Base-by-base conservation (phyloP, 64 coral and sea anemone genomes). In the Stylophora pistillata region DNA sequence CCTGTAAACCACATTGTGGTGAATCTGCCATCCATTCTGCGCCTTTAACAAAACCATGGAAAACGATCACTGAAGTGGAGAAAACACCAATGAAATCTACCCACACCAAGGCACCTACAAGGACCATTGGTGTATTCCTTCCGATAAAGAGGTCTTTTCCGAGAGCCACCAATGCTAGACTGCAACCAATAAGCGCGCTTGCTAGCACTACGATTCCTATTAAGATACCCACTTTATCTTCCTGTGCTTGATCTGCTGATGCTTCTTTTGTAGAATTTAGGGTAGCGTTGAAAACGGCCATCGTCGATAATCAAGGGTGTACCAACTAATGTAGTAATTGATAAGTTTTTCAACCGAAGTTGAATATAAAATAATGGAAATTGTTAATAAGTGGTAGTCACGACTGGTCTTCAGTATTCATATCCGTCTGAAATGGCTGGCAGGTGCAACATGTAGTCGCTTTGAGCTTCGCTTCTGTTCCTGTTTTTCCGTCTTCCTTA, bases 61-160 rank as follows among this genome's bases (percentile, higher is more conserved):
- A 86, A 17, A 91, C 82, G 7, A 91, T 37, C 68, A 85, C 62
- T 68, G 72, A 25, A 0, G 90, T 91, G 14, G 74, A 86, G 25
- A 91, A 71, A 0, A 85, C 73, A 7, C 90, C 90, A 56, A 85
- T 78, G 54, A 91, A 91, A 47, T 91, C 90, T 11, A 91, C 90
- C 90, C 90, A 91, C 0, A 85, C 78, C 33, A 91, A 76, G 7
- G 81, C 90, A 15, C 81, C 73, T 0, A 91, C 71, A 12, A 77
- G 77, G 0, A 91, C 62, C 13, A 66, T 41, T 14, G 90, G 82
- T 2, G 82, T 62, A 56, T 58, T 86, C 31, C 78, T 91, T 0
- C 90, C 90, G 32, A 56, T 17, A 23, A 91, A 77, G 55, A 91
- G 86, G 18, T 91, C 89, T 58, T 26, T 84, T 55, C 89, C 89